Evolutionary conservation across 2,888 invertebrate species (phyloP).

Genomic region (Xanthia icteritia): DNA sequence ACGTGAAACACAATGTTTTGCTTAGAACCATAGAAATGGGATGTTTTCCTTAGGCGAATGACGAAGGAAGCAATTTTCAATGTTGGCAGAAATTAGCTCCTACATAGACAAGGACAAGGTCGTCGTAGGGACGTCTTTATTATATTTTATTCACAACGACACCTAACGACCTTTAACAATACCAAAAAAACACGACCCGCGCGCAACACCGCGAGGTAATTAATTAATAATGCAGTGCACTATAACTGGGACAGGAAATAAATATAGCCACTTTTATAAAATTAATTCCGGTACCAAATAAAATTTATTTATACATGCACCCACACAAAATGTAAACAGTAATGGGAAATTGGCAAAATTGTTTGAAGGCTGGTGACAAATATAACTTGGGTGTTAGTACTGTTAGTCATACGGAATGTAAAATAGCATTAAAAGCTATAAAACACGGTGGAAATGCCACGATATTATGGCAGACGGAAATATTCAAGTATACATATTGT

Average conservation of each 20-base stretch:
- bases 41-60: conserved; percentile 17
- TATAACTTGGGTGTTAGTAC: conserved; percentile 73
- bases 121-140: not conserved
- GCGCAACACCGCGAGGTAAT: conserved; percentile 6
- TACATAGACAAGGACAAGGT: not conserved
- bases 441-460: conserved; percentile 66
- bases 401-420: conserved; percentile 74
- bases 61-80: conserved; percentile 14
- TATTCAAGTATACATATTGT: conserved; percentile 78
- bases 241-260: conserved; percentile 26
- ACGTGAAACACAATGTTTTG: conserved; percentile 24
- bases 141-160: not conserved
- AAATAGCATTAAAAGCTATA: conserved; percentile 80
- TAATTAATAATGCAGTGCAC: conserved; percentile 41
- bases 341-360: conserved; percentile 61
- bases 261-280: conserved; percentile 1
- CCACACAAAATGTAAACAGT: conserved; percentile 43
- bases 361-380: conserved; percentile 72
- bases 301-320: conserved; percentile 28
- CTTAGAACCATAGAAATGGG: conserved; percentile 14
- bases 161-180: conserved; percentile 12
- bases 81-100: not conserved
- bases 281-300: conserved; percentile 8
- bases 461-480: conserved; percentile 80
- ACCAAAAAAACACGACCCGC: conserved; percentile 22